These are phyloP conservation scores for Podabrus alpinus DNA, from an alignment of 2,888 invertebrate genomes.

Conservation along the genomic window DNA sequence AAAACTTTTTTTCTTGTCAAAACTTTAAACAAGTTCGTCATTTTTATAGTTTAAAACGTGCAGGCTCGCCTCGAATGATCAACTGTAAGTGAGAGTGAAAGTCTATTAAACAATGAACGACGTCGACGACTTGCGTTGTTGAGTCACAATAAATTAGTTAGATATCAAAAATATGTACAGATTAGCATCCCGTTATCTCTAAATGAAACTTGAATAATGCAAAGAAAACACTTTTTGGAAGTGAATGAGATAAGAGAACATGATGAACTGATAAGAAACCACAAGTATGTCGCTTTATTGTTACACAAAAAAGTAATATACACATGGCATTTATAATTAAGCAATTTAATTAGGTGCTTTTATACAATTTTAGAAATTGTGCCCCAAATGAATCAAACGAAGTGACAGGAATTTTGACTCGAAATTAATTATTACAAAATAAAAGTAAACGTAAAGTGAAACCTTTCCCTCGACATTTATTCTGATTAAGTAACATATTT, in stretches of 20 bases:
- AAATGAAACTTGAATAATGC: background rate
- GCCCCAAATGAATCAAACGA: background rate
- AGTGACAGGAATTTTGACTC: background rate
- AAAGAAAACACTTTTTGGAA: background rate
- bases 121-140: background rate
- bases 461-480: no score
- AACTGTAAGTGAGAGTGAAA: background rate
- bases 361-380: background rate
- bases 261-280: background rate
- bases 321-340: background rate
- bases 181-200: background rate
- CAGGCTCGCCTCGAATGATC: background rate
- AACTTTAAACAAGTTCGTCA: constrained; percentile 47
- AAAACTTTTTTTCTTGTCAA: constrained; percentile 50
- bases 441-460: background rate
- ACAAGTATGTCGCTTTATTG: background rate
- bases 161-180: background rate
- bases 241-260: background rate
- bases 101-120: background rate
- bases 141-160: background rate
- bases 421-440: background rate
- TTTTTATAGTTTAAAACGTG: constrained; percentile 13
- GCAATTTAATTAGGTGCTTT: background rate
- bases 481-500: no score
- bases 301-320: background rate